A percentile compares a stretch with the other conserved stretches of the same genome.
phyloP scores from a whole-genome alignment of 2,797 vertebrate species.

The Acrocephalus scirpaceus region DNA sequence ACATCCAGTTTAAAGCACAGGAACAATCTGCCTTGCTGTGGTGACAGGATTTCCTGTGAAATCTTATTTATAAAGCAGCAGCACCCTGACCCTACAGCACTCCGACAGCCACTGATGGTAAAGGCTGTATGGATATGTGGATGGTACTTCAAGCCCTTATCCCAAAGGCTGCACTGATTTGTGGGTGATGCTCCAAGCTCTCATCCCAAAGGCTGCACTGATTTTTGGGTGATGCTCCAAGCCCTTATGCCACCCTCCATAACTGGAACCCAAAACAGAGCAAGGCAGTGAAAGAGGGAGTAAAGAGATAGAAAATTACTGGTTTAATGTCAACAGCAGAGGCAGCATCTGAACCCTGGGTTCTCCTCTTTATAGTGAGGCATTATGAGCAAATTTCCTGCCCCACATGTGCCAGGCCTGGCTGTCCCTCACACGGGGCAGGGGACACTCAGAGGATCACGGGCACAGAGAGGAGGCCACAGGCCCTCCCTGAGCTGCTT shows the following conservation, averaged over 20 bases:
- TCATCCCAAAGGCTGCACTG: neutral
- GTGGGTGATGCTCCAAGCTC: neutral
- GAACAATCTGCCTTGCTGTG: neutral
- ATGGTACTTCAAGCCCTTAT: neutral
- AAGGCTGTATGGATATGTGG: neutral
- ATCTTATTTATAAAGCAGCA: neutral
- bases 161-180: neutral
- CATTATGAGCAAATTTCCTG: neutral
- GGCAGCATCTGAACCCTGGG: neutral
- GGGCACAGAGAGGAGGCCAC: neutral
- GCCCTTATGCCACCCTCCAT: neutral
- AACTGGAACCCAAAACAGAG: neutral
- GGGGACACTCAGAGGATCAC: neutral
- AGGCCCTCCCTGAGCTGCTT: neutral
- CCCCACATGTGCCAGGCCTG: accelerated
- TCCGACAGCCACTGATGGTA: neutral
- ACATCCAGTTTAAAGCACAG: neutral
- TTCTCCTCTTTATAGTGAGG: neutral
- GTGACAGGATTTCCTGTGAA: neutral
- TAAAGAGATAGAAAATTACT: neutral
- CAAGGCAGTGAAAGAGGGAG: neutral
- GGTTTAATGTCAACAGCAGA: neutral
- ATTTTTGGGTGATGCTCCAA: neutral
- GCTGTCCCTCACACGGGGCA: neutral
- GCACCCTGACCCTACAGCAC: neutral